These are phyloP conservation scores for Pionites leucogaster DNA, from an alignment of 2,113 vertebrate species.

Conservation along the genomic window DNA sequence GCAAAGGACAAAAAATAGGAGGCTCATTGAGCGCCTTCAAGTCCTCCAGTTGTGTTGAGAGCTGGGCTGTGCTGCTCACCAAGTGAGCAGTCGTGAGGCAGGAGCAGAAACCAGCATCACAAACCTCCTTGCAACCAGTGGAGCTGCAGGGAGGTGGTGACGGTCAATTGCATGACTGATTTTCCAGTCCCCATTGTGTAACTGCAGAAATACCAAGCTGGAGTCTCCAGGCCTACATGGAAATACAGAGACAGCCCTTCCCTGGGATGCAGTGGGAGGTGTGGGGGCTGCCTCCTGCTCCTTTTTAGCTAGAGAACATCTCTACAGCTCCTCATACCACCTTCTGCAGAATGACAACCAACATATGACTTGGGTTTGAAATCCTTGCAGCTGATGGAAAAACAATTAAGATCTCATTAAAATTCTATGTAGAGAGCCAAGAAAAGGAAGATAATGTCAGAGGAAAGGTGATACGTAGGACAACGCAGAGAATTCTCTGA, in stretches of 20 bases:
- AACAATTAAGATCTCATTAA: constrained; percentile 64
- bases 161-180: not conserved
- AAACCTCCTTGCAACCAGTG: not conserved
- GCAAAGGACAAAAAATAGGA: not conserved
- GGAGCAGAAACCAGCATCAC: not conserved
- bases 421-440: constrained; percentile 45
- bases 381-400: constrained; percentile 59
- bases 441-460: constrained; percentile 56
- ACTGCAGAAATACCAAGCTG: not conserved
- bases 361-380: constrained; percentile 57
- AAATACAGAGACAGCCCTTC: constrained; percentile 21
- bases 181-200: not conserved
- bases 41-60: not conserved
- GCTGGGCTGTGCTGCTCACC: not conserved
- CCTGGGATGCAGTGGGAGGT: constrained; percentile 17
- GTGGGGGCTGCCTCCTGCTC: constrained; percentile 60
- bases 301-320: constrained; percentile 55
- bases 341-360: constrained; percentile 64
- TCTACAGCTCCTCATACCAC: constrained; percentile 48
- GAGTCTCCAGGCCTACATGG: not conserved
- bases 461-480: constrained; percentile 55
- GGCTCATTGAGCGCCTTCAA: not conserved
- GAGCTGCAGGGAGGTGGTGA: not conserved
- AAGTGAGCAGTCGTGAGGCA: not conserved
- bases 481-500: constrained; percentile 26